phyloP scores from a whole-genome alignment of 2,113 vertebrate species.

The Lagenorhynchus albirostris region DNA sequence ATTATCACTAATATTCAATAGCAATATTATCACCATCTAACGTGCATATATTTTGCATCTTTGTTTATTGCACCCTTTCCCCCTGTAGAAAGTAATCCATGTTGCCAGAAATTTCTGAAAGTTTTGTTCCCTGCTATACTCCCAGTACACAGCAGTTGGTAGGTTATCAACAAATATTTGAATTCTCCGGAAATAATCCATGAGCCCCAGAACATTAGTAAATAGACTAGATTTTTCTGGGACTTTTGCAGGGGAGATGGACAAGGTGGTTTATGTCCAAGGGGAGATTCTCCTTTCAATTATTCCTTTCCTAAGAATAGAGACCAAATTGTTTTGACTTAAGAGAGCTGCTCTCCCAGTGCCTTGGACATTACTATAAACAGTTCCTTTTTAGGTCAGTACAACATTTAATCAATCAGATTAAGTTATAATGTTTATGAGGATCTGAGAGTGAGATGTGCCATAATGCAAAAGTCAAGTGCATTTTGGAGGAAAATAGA shows the following conservation, averaged over 20 bases:
- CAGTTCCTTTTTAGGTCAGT: not conserved
- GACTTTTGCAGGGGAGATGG: not conserved
- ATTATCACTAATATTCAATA: not conserved
- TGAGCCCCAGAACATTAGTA: not conserved
- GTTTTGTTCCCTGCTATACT: not conserved
- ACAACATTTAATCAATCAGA: not conserved
- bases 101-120: constrained; percentile 21
- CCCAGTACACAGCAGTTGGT: not conserved
- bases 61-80: not conserved
- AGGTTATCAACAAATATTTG: constrained; percentile 26
- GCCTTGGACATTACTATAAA: not conserved
- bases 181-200: not conserved
- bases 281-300: not conserved
- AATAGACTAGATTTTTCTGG: constrained; percentile 8
- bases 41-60: not conserved
- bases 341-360: not conserved
- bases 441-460: not conserved
- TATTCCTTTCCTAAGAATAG: not conserved
- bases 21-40: not conserved
- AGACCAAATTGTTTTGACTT: not conserved
- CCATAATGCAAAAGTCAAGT: not conserved
- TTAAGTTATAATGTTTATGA: not conserved
- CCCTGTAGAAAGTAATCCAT: not conserved
- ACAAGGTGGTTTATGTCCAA: not conserved
- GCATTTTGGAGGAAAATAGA: not conserved